A percentile compares a stretch with the other conserved stretches of the same genome.
Evolutionary conservation across 2,797 vertebrate genomes (phyloP).

Genomic region (Microcaecilia unicolor): DNA sequence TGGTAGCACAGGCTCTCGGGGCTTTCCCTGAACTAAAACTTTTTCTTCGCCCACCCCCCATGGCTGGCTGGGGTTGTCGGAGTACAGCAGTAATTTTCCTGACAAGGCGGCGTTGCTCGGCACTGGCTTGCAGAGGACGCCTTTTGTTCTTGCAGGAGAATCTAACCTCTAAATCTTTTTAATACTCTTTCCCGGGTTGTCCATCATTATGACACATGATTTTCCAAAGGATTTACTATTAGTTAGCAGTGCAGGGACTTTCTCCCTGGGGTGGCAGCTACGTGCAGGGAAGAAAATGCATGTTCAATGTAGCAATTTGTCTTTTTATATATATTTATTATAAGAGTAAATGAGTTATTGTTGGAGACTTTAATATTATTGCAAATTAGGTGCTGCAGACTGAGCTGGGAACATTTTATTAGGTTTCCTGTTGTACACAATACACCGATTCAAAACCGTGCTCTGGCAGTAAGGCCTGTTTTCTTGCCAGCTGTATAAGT

Average conservation of each 20-base stretch:
- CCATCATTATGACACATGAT: slow-evolving; percentile 73
- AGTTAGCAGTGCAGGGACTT: slow-evolving; percentile 61
- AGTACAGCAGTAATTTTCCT: no score
- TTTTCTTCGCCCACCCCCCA: no score
- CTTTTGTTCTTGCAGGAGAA: slow-evolving; percentile 69
- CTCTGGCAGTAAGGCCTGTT: slow-evolving; percentile 32
- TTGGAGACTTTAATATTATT: slow-evolving; percentile 66
- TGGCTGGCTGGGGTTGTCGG: no score
- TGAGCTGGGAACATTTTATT: slow-evolving; percentile 55
- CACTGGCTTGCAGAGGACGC: slow-evolving; percentile 57
- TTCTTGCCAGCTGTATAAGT: slow-evolving; percentile 23
- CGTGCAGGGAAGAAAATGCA: slow-evolving; percentile 68
- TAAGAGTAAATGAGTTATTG: slow-evolving; percentile 73
- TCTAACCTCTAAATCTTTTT: slow-evolving; percentile 72
- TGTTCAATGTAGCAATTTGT: slow-evolving; percentile 68
- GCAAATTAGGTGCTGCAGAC: slow-evolving; percentile 62
- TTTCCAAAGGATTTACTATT: slow-evolving; percentile 72
- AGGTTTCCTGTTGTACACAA: slow-evolving; percentile 52
- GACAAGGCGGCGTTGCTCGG: no score
- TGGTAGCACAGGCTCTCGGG: no score
- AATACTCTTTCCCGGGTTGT: slow-evolving; percentile 67
- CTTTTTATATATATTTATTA: slow-evolving; percentile 76
- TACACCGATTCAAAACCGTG: slow-evolving; percentile 45
- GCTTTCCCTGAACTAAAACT: no score
- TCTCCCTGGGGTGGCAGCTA: slow-evolving; percentile 63